Base-by-base conservation (phyloP, 2,113 vertebrate species). In the Catharus fuscescens region DNA sequence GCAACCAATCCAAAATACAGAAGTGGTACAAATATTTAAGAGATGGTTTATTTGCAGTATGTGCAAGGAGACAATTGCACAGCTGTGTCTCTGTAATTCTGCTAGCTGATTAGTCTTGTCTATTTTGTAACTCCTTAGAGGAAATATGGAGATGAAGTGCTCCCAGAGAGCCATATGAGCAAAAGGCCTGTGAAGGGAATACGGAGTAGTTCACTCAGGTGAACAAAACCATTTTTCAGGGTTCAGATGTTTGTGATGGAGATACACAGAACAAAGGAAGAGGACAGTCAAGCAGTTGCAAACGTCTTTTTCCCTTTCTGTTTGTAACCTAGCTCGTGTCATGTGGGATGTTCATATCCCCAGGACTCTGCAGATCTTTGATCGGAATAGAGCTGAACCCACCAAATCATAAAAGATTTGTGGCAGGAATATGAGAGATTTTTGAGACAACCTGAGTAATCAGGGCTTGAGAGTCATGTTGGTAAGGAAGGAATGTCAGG, bases 401-500 rank as follows among this genome's bases (percentile, higher is more conserved):
- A 3, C 0, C 21, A 61, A 48, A 25, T 16, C 19, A 20, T 53
- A 56, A 57, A 77, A 56, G 18, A 62, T 8, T 45, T 62, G 53
- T 56, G 40, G 5, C 23, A 78, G 28, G 25, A 44, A 86, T 20
- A 29, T 45, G 36, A 3, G 2, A 17, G 12, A 61, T 80, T 67
- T 83, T n/a, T 44, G n/a, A 60, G 38, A 52, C 23, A 47, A 29
- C 8, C 6, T 81, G 59, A 56, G 36, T 45, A 1, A 13, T 5
- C 18, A 83, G 12, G 18, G 9, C 8, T 28, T 71, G 34, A 74
- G n/a, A 69, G 19, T 61, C 29, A 84, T 65, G 19, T 19, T 96
- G 74, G 95, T 92, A 95, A 97, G 89, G 80, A 92, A 97, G 80
- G 96, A 98, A 98, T 96, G 94, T 47, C 32, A 40, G 20, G 34